Base-by-base conservation (phyloP, 2,113 vertebrate species). In the Phalacrocorax brasilianus region DNA sequence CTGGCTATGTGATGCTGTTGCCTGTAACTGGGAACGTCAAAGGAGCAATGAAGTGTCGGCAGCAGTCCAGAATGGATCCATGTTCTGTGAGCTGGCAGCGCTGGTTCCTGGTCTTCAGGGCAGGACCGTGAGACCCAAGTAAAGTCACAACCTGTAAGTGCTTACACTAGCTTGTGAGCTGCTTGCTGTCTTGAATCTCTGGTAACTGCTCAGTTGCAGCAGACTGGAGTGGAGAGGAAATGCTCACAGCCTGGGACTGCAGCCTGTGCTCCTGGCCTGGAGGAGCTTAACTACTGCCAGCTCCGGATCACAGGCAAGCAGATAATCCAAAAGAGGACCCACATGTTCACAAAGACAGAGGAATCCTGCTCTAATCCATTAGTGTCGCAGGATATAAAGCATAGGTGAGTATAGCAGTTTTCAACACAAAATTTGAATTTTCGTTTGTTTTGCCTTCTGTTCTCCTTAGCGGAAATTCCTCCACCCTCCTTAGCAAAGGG, bases 1-100 rank as follows among this genome's bases (percentile, higher is more conserved):
- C 21, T 2, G 0, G 1, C 26, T 79, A 14, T 1, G 3, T 21
- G 6, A 20, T 84, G 61, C 27, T 63, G 44, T 75, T 71, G 38
- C 40, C 40, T 47, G 17, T 76, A 61, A 65, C 20, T 70, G 63
- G 11, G 27, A 32, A 61, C 62, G 45, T 76, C 16, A 33, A 50
- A 75, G 38, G 9, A 59, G 42, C 10, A n/a, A 44, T 5, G 7
- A 62, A 62, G 14, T 28, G 26, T 72, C 1, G 1, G 4, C 16
- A 61, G 12, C 19, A 84, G 24, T 27, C 24, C 2, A 0, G 38
- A 80, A 42, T 1, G 8, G 47, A 19, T 76, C 18, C 14, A 5
- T 67, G n/a, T 26, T 65, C 44, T 80, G 45, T 67, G 38, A 81
- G 20, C 33, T 67, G 73, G 28, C 63, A 56, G 27, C 7, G 14